Base-by-base conservation (phyloP, 2,797 vertebrate species). In the Centropyge bicolor region DNA sequence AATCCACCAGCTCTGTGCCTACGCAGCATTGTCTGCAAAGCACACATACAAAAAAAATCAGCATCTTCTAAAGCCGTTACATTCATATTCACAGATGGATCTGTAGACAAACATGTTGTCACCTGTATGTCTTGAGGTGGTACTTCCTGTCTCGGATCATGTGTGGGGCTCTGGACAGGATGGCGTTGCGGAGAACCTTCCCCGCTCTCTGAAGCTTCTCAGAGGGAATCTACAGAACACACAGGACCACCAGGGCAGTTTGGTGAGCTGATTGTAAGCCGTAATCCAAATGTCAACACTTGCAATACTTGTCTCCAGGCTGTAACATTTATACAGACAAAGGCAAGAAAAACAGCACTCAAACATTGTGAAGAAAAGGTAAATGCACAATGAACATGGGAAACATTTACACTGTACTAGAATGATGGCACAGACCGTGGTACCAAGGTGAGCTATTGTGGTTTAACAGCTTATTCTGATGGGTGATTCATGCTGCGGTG, bases 91-190 rank as follows among this genome's bases (percentile, higher is more conserved):
- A 55, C 20, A 63, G 51, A 14, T 46, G 16, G 2, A 54, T 36
- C 2, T 48, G n/a, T 13, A 54, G 1, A 65, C 17, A 65, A 52
- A 36, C 46, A 48, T 12, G 7, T 14, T 55, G 80, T 56, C 85
- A 99, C 98, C 97, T 97, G 95, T 99, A 99, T 2, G 98, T 99
- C 91, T 99, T 99, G 57, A 99, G 94, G 93, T 99, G 98, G 81
- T 99, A 99, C 90, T 99, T 99, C 86, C 98, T 96, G 91, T 99
- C 98, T 91, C 98, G 96, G 88, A 99, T 99, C 98, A 99, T 99
- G 95, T 99, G 98, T 79, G 98, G 98, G 16, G 98, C 97, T 93
- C 98, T 95, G 82, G 96, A 97, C 64, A 99, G 95, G 88, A 99
- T 97, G 81, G 96, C 94, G 13, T 97, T 98, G 70, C 98, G 96